Evolutionary conservation across 2,797 vertebrate species (phyloP), one percentile per base, ranked within the genome.

Genomic region (Fratercula arctica): DNA sequence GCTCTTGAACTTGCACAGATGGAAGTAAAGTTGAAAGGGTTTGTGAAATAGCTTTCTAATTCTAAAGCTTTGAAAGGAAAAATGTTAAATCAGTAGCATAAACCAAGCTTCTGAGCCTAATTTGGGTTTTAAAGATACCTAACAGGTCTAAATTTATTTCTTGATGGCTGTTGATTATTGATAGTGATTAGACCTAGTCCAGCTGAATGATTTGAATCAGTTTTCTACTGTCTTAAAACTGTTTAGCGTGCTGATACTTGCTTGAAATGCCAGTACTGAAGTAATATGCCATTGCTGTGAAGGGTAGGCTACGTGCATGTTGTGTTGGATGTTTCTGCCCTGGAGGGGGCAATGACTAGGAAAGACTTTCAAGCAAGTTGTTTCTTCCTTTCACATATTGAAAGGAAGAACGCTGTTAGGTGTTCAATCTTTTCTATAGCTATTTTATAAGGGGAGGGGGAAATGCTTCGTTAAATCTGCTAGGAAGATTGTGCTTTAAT

Each of bases 1-100:
- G 94, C 97, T 85, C 95, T 93, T 79, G 97, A 98, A 81, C 97
- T 99, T 35, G 66, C 48, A 41, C 87, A 96, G 21, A 75, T 98
- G 28, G 94, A 97, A 91, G 76, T 87, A 6, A 97, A 98, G 41
- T 51, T 99, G 50, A 98, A 98, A 95, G 97, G 98, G 99, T 99
- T 94, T 68, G 97, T 97, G 43, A 80, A 87, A 67, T 54, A 14
- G 75, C 6, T 43, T 81, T 10, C 1, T 46, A 5, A 10, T 41
- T 61, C 33, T 57, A 69, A 63, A 56, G 20, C 16, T 76, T 56
- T 19, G 37, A 73, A 88, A 43, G 19, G 21, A 41, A 75, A 76
- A 45, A 51, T 6, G 1, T 20, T 68, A 35, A 21, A 43, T 69
- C 18, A 14, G 21, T 29, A 23, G 6, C 16, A 8, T 11, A 39